Conservation (phyloP, 2,113 vertebrate species). For the Egretta garzetta region DNA sequence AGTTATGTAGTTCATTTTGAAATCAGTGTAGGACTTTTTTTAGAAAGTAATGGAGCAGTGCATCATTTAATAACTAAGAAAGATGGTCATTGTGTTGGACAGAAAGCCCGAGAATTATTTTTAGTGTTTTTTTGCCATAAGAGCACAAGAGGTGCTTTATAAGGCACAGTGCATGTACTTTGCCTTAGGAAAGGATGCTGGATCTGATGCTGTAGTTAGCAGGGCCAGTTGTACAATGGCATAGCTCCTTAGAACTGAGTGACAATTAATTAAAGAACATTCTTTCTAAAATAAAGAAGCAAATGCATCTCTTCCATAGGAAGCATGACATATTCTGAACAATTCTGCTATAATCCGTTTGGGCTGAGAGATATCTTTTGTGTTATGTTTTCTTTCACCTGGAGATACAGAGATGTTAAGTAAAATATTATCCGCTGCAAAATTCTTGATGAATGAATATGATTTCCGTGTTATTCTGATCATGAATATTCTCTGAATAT, state of each 20-base stretch:
- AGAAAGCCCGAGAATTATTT: background rate
- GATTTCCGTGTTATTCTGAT: background rate
- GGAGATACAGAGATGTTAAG: background rate
- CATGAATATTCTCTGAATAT: background rate
- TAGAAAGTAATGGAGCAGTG: background rate
- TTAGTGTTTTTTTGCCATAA: background rate
- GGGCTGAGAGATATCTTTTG: background rate
- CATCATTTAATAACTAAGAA: background rate
- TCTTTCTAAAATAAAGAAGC: background rate
- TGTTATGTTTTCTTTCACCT: background rate
- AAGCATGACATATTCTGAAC: background rate
- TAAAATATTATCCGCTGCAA: background rate
- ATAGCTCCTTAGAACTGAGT: background rate
- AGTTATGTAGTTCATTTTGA: background rate
- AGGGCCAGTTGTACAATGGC: background rate
- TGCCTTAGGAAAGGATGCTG: background rate
- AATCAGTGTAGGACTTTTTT: background rate
- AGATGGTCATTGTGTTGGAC: background rate
- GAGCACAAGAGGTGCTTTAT: background rate
- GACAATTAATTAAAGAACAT: background rate
- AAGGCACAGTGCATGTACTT: background rate
- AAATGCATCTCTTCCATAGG: rapidly evolving
- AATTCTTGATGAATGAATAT: background rate
- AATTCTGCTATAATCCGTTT: background rate
- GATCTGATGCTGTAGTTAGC: background rate